phyloP scores from a whole-genome alignment of 2,113 vertebrate genomes.

The Octodon degus region DNA sequence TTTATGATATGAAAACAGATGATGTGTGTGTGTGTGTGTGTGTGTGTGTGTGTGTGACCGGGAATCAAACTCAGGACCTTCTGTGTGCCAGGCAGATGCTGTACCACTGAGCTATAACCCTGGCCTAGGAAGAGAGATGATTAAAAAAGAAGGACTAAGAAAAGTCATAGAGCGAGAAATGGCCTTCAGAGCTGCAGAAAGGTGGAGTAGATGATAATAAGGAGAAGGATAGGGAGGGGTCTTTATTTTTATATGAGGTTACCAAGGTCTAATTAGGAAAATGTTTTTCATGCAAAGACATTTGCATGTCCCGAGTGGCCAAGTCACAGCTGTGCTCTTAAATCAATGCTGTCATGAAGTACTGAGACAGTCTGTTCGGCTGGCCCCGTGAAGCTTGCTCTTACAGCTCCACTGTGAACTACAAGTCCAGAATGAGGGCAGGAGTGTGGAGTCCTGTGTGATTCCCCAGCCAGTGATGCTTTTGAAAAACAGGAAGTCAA shows the following conservation, averaged over 20 bases:
- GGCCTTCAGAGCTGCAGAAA: background rate
- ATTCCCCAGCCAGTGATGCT: slow-evolving; percentile 1
- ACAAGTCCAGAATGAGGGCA: background rate
- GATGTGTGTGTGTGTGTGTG: background rate
- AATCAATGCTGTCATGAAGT: background rate
- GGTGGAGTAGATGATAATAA: background rate
- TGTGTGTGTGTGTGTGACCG: too few species aligned
- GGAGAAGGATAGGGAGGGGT: accelerated
- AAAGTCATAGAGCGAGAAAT: background rate
- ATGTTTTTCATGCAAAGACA: background rate
- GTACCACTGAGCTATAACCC: too few species aligned
- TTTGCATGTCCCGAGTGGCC: background rate
- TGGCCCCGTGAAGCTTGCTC: background rate
- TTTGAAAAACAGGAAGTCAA: slow-evolving; percentile 77
- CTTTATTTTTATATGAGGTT: background rate
- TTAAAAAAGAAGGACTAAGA: background rate
- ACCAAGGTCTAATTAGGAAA: background rate
- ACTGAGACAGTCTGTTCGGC: background rate
- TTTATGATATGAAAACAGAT: background rate
- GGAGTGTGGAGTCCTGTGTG: background rate
- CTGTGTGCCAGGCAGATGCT: too few species aligned
- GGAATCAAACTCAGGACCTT: too few species aligned
- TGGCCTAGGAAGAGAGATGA: background rate
- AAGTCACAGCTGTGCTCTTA: background rate
- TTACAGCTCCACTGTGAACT: background rate